phyloP scores from a whole-genome alignment of 1,140 invertebrate genomes.

The Drosophila neocordata region DNA sequence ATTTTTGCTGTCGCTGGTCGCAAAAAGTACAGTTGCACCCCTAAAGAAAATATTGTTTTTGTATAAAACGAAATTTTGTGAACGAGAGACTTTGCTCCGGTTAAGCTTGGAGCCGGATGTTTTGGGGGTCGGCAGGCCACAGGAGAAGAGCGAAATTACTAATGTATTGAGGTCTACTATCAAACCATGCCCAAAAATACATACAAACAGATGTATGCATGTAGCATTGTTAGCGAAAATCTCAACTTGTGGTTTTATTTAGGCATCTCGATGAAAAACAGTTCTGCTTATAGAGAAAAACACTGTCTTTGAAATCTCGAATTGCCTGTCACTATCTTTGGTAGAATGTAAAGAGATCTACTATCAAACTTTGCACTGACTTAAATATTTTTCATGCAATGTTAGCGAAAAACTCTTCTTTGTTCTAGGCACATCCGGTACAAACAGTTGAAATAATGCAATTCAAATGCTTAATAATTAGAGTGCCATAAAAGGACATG shows the following conservation, averaged over 20 bases:
- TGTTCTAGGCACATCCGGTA: constrained; percentile 42
- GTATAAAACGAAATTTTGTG: background rate
- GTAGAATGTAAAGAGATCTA: constrained; percentile 65
- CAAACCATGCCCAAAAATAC: constrained; percentile 65
- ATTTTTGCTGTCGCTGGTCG: constrained; percentile 31
- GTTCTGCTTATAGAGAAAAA: background rate
- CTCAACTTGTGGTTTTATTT: constrained; percentile 53
- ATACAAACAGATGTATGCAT: constrained; percentile 12
- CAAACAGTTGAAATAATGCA: constrained; percentile 52
- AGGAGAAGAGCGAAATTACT: constrained; percentile 14
- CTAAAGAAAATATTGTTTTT: constrained; percentile 31
- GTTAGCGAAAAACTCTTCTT: constrained; percentile 75
- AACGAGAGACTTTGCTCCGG: background rate
- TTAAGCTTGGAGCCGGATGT: background rate
- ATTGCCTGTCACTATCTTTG: background rate
- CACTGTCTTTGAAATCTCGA: background rate
- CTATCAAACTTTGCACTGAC: constrained; percentile 66
- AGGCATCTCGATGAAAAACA: constrained; percentile 13
- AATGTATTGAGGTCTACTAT: constrained; percentile 73
- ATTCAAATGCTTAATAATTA: constrained; percentile 51
- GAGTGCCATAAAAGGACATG: constrained; percentile 33
- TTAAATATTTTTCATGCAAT: constrained; percentile 44
- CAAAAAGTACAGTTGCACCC: constrained; percentile 73
- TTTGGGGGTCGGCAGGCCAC: background rate
- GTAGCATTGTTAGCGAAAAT: constrained; percentile 75